Conservation (phyloP, 2,797 vertebrate species). For the Lerista edwardsae region DNA sequence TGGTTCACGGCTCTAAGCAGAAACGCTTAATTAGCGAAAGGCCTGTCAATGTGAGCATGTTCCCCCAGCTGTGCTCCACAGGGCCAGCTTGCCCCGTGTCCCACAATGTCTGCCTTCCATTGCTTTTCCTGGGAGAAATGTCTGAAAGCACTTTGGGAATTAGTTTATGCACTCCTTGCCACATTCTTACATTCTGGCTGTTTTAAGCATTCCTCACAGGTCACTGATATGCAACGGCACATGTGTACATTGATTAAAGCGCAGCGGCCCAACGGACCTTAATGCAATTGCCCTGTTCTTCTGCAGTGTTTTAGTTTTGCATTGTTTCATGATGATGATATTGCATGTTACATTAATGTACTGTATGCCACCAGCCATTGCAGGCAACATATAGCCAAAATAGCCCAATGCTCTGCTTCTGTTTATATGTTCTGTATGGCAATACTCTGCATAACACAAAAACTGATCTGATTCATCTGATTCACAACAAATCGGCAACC, state of each 20-base stretch:
- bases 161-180: not conserved
- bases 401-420: not conserved
- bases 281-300: too few relatives aligned
- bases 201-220: not conserved
- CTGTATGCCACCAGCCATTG: too few relatives aligned
- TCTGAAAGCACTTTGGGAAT: not conserved
- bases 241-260: not conserved
- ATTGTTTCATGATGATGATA: too few relatives aligned
- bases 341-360: too few relatives aligned
- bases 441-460: too few relatives aligned
- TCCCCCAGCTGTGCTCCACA: too few relatives aligned
- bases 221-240: not conserved
- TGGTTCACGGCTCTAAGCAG: constrained; percentile 10
- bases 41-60: not conserved
- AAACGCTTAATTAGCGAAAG: not conserved
- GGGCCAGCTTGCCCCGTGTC: too few relatives aligned
- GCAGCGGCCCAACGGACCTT: not conserved
- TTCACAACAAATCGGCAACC: too few relatives aligned
- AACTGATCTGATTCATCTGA: too few relatives aligned
- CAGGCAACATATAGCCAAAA: not conserved
- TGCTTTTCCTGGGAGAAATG: not conserved
- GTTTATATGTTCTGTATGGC: not conserved
- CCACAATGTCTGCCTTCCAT: not conserved
- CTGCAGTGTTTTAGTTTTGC: too few relatives aligned
- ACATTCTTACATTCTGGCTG: not conserved